These are phyloP conservation scores for Leptatherina wallacei DNA, from an alignment of 2,797 vertebrate species.

Conservation along the genomic window DNA sequence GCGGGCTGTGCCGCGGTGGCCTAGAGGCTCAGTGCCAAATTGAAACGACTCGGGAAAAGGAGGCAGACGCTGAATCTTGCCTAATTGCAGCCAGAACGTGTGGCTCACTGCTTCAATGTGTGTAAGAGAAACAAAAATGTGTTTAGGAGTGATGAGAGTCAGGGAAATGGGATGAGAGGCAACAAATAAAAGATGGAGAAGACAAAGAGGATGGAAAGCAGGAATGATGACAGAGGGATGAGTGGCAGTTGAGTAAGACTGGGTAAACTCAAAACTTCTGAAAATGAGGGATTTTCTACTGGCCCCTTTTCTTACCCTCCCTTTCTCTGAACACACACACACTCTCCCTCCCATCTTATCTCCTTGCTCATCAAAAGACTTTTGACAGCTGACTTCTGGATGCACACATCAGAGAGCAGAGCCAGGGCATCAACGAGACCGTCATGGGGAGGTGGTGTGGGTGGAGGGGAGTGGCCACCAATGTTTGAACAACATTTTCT, in stretches of 20 bases:
- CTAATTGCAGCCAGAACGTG: constrained; percentile 69
- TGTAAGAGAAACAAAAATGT: constrained; percentile 19
- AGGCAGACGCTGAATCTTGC: constrained; percentile 67
- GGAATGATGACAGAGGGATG: constrained; percentile 50
- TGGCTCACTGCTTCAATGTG: constrained; percentile 49
- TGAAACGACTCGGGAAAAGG: constrained; percentile 70
- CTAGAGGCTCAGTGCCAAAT: constrained; percentile 73
- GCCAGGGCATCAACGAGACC: constrained; percentile 60
- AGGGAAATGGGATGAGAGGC: constrained; percentile 48
- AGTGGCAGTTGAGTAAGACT: constrained; percentile 61
- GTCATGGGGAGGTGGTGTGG: constrained; percentile 38
- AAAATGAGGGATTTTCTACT: constrained; percentile 71
- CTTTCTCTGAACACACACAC: constrained; percentile 6
- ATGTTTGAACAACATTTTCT: constrained; percentile 64
- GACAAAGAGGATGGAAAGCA: neutral
- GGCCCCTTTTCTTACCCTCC: constrained; percentile 38
- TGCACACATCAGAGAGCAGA: constrained; percentile 78
- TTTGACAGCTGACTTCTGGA: constrained; percentile 81
- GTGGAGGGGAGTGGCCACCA: constrained; percentile 62
- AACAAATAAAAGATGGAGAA: constrained; percentile 47
- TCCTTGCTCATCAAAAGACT: constrained; percentile 74
- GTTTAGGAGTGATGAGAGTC: constrained; percentile 40
- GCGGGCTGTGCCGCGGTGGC: constrained; percentile 72
- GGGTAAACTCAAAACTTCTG: constrained; percentile 56
- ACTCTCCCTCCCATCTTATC: constrained; percentile 22